Base-by-base conservation (phyloP, 2,888 invertebrate species). In the Aricia artaxerxes region DNA sequence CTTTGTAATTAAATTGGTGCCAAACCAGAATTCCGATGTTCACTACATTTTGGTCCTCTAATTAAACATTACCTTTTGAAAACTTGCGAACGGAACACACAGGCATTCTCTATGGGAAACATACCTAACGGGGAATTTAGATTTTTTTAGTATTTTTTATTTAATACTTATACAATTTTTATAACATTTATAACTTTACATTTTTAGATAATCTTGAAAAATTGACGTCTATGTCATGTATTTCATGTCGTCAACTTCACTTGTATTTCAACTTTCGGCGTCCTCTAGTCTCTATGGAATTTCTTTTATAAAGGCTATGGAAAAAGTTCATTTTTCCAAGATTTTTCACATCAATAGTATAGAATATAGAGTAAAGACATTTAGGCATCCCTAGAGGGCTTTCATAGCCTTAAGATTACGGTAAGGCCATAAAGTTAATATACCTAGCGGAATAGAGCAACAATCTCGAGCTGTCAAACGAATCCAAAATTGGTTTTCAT, bases 81-180 rank as follows among this genome's bases (percentile, higher is more conserved):
- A 69, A 69, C 69, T 4, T 69, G 35, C 35, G 69, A 69, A 13
- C 69, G 69, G 35, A 69, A 69, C 1, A 69, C 16, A 69, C 69
- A 69, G 69, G 69, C 35, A 38, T 69, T 69, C 69, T 69, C 69
- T 69, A 69, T 69, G 35, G 69, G 69, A 38, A 38, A 38, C 69
- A 69, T 69, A 69, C 35, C 35, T 69, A 69, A 69, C 69, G 35
- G 69, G 35, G 35, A 69, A 69, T 69, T 69, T 69, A 38, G 69
- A 38, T 69, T 69, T 69, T 64, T 64, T 64, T 31, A 9, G 9
- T 31, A 64, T 31, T 64, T 24, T 64, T 31, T 31, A 31, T 57
- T 16, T 64, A 31, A 31, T 64, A 24, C 24, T 24, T 24, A 31
- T 64, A 64, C 31, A 64, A 11, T 64, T 64, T 64, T 69, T 69